phyloP scores from a whole-genome alignment of 2,888 invertebrate species.

The Pseudococcus longispinus region DNA sequence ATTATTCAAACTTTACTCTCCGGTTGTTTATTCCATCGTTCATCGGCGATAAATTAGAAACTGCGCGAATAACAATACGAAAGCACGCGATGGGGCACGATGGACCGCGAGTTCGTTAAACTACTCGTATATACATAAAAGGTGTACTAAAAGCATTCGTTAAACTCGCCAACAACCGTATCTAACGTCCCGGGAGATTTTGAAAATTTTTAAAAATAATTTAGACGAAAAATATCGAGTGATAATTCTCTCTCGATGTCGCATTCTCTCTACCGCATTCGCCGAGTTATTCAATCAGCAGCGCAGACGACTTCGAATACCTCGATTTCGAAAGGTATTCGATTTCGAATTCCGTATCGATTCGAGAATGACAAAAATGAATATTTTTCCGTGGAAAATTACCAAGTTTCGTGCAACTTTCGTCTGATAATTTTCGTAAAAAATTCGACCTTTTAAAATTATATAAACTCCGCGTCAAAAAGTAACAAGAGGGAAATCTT shows the following conservation, averaged over 20 bases:
- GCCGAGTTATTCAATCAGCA: background rate
- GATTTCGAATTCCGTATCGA: background rate
- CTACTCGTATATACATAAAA: background rate
- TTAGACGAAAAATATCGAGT: background rate
- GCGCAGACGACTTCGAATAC: background rate
- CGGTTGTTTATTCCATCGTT: background rate
- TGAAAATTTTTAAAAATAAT: background rate
- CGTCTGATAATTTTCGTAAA: background rate
- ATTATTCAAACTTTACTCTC: conserved; percentile 11
- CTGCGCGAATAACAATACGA: background rate
- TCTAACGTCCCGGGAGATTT: background rate
- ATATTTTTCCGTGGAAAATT: background rate
- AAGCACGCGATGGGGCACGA: conserved; percentile 11
- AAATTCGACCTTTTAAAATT: background rate
- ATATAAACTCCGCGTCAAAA: background rate
- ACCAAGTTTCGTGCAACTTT: background rate
- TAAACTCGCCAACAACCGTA: background rate
- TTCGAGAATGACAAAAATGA: background rate
- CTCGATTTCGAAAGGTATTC: background rate
- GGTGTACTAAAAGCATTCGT: background rate
- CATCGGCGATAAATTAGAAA: conserved; percentile 7
- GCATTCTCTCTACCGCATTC: background rate
- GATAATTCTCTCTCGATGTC: background rate
- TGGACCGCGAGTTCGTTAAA: background rate
- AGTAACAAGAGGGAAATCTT: background rate